Percentiles rank a stretch among this genome's conserved stretches.
Evolutionary conservation across 2,797 vertebrate species (phyloP).

Genomic region (Intellagama lesueurii): DNA sequence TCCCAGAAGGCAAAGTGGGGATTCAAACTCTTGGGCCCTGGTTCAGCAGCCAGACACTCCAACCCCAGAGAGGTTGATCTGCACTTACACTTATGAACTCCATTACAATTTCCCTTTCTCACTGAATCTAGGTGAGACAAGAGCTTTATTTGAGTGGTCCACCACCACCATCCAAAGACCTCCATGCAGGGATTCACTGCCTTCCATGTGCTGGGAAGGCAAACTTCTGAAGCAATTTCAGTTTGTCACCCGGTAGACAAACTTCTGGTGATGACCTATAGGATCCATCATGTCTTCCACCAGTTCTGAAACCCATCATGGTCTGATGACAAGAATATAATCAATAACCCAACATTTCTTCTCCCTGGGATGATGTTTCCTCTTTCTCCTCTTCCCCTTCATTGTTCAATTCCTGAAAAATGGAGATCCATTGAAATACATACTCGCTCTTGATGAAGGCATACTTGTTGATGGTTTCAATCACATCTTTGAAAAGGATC

Average conservation of each 20-base stretch:
- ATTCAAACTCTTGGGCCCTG: too few relatives aligned
- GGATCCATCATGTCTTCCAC: too few relatives aligned
- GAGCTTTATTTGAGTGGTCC: not conserved
- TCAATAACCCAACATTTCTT: not conserved
- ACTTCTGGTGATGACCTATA: not conserved
- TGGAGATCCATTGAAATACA: conserved; percentile 56
- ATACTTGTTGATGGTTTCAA: conserved; percentile 98
- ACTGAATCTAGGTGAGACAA: not conserved
- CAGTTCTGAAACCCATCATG: not conserved
- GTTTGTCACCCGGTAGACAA: not conserved
- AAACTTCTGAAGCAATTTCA: not conserved
- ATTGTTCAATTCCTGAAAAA: not conserved
- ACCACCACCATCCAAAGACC: not conserved
- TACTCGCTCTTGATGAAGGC: conserved; percentile 95
- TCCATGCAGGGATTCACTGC: not conserved
- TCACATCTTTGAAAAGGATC: conserved; percentile 97
- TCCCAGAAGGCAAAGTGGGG: too few relatives aligned
- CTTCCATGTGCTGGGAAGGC: not conserved
- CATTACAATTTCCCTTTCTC: not conserved
- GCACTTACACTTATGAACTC: not conserved
- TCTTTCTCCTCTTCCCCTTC: not conserved
- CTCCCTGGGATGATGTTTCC: not conserved
- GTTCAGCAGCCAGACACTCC: too few relatives aligned
- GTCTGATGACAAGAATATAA: not conserved
- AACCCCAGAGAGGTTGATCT: too few relatives aligned